Evolutionary conservation across 1,140 invertebrate species (phyloP), one percentile per base, ranked within the genome.

Genomic region (Pantala flavescens): DNA sequence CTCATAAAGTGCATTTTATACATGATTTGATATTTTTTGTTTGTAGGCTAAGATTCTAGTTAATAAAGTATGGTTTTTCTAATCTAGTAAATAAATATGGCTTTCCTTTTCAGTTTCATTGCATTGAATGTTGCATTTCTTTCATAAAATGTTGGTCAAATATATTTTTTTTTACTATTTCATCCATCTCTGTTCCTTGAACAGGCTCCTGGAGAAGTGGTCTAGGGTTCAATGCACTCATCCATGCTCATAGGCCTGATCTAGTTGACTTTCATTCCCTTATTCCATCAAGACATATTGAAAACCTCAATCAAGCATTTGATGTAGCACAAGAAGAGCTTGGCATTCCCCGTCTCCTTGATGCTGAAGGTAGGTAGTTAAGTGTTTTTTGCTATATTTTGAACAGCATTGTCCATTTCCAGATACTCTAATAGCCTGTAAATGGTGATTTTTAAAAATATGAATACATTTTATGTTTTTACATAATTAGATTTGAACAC

Each of bases 291-390:
- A 89, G 89, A 79, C 91, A 96, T 81, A 91, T 97, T 82, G 93
- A 95, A 79, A 98, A 97, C 81, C 87, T 98, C 76, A 97, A 98
- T 84, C 93, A 95, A 85, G 96, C 96, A 19, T 98, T 98, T 84
- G 93, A 97, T 79, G 89, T 97, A 71, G 96, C 97, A 0, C 93
- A 97, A 81, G 88, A 90, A 55, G 90, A 97, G 79, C 85, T 98
- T 75, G 95, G 94, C 24, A 97, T 98, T 78, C 93, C 95, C 0
- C 85, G 88, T 76, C 82, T 94, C 43, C 83, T 94, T 71, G 93
- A 95, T 82, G 93, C 95, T 75, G 95, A 97, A 86, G 89, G 89
- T 89, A 82, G 77, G 24, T 74, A 2, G 7, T 5, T 5, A 14
- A 49, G 19, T 70, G 28, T 36, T 74, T 74, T 42, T 73, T 75